These are phyloP conservation scores for Puffinus mauretanicus DNA, from an alignment of 2,113 vertebrate genomes.

Conservation along the genomic window DNA sequence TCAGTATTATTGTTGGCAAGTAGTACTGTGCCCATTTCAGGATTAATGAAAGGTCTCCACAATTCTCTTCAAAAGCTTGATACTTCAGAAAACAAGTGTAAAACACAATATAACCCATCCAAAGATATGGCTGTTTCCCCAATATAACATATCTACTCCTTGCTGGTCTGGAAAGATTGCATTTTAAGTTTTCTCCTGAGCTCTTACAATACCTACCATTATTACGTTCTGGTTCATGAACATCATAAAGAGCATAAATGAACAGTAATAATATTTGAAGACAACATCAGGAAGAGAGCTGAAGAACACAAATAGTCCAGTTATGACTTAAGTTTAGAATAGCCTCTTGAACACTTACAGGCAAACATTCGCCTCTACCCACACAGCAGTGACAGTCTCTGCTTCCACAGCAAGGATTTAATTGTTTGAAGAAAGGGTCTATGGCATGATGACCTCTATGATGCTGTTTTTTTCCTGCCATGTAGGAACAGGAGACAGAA, in stretches of 20 bases:
- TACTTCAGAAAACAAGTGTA: neutral
- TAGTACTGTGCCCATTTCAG: neutral
- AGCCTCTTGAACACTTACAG: neutral
- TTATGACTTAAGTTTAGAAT: neutral
- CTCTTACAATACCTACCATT: neutral
- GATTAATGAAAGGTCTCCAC: neutral
- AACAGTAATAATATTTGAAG: neutral
- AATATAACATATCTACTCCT: neutral
- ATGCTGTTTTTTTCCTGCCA: neutral
- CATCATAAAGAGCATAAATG: neutral
- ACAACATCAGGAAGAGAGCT: neutral
- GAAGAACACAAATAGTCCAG: neutral
- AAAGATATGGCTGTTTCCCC: neutral
- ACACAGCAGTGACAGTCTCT: neutral
- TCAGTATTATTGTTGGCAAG: neutral
- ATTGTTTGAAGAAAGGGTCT: neutral
- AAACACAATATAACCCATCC: neutral
- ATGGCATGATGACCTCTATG: neutral
- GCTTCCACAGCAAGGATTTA: neutral
- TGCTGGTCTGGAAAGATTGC: neutral
- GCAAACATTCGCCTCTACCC: neutral
- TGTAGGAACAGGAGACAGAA: neutral
- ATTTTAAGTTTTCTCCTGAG: neutral
- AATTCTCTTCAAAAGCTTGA: neutral
- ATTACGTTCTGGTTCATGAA: neutral